Conservation (phyloP, 2,888 invertebrate species). For the Elmis aenea region DNA sequence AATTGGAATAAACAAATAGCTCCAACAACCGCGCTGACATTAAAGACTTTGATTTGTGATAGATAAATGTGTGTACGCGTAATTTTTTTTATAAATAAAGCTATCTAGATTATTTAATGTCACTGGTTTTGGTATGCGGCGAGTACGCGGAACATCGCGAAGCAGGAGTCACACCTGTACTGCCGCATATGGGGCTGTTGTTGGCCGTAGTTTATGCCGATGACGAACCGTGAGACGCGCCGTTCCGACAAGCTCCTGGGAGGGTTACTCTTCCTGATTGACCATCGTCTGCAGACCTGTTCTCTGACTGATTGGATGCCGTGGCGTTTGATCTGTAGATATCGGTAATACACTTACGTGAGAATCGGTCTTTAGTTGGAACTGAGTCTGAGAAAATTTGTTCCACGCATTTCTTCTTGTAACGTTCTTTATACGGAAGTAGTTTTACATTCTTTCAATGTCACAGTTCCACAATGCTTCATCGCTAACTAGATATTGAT, state of each 20-base stretch:
- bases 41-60: too few relatives aligned
- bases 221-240: conserved; percentile 28
- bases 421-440: conserved; percentile 19
- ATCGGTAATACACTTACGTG: conserved; percentile 19
- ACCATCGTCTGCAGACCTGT: conserved; percentile 21
- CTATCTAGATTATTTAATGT: too few relatives aligned
- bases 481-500: conserved; percentile 9
- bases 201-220: conserved; percentile 24
- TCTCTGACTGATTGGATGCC: conserved; percentile 22
- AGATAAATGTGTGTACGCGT: too few relatives aligned
- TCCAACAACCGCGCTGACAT: too few relatives aligned
- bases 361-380: conserved; percentile 18
- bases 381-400: conserved; percentile 20
- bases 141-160: background rate
- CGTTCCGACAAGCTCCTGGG: conserved; percentile 27
- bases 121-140: background rate
- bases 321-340: conserved; percentile 23
- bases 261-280: conserved; percentile 31
- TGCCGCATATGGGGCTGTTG: conserved; percentile 23
- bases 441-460: conserved; percentile 17
- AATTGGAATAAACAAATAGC: too few relatives aligned
- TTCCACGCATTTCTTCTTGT: conserved; percentile 12
- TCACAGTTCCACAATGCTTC: conserved; percentile 9
- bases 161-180: conserved; percentile 17
- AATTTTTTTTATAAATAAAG: too few relatives aligned